Evolutionary conservation across 2,797 vertebrate species (phyloP).

Genomic region (Heteromormyrus szaboi): DNA sequence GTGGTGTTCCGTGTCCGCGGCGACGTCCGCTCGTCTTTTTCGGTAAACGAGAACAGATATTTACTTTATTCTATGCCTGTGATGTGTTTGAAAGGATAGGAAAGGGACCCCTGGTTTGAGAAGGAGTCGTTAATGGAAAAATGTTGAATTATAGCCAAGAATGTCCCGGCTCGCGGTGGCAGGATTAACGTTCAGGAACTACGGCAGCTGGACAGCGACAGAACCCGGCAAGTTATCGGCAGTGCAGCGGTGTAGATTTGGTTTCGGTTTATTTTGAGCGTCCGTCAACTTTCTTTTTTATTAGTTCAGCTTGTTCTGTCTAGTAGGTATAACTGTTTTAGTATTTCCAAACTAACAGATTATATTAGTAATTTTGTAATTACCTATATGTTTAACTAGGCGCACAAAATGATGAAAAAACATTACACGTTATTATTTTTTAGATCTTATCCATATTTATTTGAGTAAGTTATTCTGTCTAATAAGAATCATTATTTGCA

Average conservation of each 20-base stretch:
- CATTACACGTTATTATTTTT: background rate
- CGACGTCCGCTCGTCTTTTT: slow-evolving; percentile 10
- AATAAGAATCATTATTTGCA: background rate
- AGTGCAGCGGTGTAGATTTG: background rate
- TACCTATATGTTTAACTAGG: background rate
- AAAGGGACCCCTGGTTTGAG: background rate
- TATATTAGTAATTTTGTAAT: background rate
- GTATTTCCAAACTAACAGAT: background rate
- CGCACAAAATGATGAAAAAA: background rate
- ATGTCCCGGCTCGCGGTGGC: background rate
- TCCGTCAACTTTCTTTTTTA: background rate
- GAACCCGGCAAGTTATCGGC: background rate
- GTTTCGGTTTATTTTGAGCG: background rate
- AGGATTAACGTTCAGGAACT: slow-evolving; percentile 35
- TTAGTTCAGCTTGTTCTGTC: background rate
- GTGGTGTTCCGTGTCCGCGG: slow-evolving; percentile 11
- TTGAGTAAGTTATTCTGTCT: background rate
- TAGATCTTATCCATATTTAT: background rate
- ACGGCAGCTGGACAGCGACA: slow-evolving; percentile 32
- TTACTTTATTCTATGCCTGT: background rate
- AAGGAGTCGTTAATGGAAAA: background rate
- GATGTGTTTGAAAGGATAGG: background rate
- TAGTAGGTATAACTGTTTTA: background rate
- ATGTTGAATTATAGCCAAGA: background rate
- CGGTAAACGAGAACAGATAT: background rate